Base-by-base conservation (phyloP, 2,888 invertebrate genomes). In the Crocallis elinguaria region DNA sequence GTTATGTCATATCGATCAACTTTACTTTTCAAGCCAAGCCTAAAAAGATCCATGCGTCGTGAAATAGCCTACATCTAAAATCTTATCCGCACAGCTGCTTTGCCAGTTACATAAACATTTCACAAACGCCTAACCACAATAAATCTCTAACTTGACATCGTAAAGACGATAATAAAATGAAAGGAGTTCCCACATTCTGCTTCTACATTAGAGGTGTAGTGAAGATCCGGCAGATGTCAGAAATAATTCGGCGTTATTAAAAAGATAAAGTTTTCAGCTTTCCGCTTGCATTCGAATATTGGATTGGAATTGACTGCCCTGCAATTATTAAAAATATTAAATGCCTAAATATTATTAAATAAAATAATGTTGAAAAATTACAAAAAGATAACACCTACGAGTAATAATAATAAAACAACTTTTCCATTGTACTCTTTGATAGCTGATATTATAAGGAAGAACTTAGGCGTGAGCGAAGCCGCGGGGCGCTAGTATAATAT, bases 61-160 rank as follows among this genome's bases (percentile, higher is more conserved):
- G n/a, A 30, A 23, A 41, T 33, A 3, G 21, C 30, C 29, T 14
- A 35, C 35, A 45, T 36, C 44, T n/a, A 29, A 49, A 53, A 49
- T 44, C 23, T 44, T 45, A 33, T 27, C 48, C 43, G 13, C 43
- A 13, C 43, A 48, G 53, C 46, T 53, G 53, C 29, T 14, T 45
- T 35, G 9, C 19, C 29, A 52, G 36, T 30, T 37, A 27, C 35
- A 53, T 57, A 56, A 60, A 60, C 50, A 59, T 66, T 69, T 61
- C 65, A 70, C 42, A 52, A 52, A 46, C 46, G 52, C 30, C 39
- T 45, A 46, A 46, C 55, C 61, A 62, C 49, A 64, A 63, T 63
- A 63, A 63, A 60, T 63, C 58, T 63, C 58, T 42, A 62, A 60
- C 60, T 63, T 64, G 64, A 59, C 61, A 56, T 59, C 64, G 55